Evolutionary conservation across 2,113 vertebrate species (phyloP).

Genomic region (Gnathonemus echidnorhynchus): DNA sequence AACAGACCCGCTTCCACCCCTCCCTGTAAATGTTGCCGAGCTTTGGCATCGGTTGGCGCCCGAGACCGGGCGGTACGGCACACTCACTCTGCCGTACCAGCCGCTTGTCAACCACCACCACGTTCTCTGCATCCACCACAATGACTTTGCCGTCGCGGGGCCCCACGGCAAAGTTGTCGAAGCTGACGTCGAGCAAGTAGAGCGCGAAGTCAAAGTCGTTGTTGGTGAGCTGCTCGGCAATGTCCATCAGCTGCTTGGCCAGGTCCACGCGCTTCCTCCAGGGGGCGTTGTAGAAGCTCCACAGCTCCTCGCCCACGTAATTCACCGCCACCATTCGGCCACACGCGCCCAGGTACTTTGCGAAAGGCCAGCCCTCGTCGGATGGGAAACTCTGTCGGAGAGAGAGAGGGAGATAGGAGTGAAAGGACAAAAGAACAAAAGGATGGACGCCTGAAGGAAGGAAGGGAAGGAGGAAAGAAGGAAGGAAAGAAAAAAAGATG

Average conservation of each 20-base stretch:
- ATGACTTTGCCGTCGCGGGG: constrained; percentile 93
- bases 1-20: background rate
- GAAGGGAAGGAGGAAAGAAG: constrained; percentile 22
- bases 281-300: constrained; percentile 91
- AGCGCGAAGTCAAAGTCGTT: constrained; percentile 99
- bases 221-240: constrained; percentile 96
- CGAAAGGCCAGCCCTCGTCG: constrained; percentile 96
- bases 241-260: constrained; percentile 94
- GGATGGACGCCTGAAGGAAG: background rate
- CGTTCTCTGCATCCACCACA: constrained; percentile 96
- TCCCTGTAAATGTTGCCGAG: background rate
- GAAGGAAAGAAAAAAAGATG: background rate
- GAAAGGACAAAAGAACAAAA: constrained; percentile 4
- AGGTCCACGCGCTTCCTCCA: constrained; percentile 95
- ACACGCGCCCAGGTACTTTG: constrained; percentile 94
- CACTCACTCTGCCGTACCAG: constrained; percentile 95
- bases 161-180: constrained; percentile 97
- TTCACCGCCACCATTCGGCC: constrained; percentile 96
- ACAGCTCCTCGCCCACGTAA: constrained; percentile 94
- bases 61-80: background rate
- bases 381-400: constrained; percentile 85
- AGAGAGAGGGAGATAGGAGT: constrained; percentile 24
- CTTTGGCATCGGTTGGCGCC: background rate
- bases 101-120: constrained; percentile 95
- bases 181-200: constrained; percentile 98